Conservation (phyloP, 1,140 invertebrate genomes). For the Drosophila eugracilis region DNA sequence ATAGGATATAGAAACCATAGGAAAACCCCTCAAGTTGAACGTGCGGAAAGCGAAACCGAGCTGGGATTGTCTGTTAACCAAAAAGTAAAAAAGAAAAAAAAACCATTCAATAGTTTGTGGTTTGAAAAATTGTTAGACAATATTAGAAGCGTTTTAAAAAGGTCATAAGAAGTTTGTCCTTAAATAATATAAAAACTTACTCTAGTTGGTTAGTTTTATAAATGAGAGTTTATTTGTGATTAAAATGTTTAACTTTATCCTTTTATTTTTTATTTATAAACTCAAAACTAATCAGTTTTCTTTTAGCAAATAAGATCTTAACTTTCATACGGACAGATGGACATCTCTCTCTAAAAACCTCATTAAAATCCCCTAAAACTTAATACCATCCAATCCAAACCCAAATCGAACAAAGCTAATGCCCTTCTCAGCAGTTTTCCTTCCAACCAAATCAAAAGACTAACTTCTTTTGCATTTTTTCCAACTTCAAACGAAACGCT, state of each 20-base stretch:
- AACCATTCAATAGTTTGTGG: not conserved
- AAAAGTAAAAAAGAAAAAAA: no score
- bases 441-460: not conserved
- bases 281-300: no score
- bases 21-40: not conserved
- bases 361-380: not conserved
- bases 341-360: not conserved
- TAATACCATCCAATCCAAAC: not conserved
- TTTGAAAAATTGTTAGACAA: conserved; percentile 5
- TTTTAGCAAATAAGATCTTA: no score
- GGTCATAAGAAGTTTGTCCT: no score
- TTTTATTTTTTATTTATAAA: no score
- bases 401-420: not conserved
- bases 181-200: no score
- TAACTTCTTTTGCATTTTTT: conserved; percentile 5
- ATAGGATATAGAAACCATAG: not conserved
- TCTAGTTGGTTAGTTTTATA: no score
- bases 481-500: conserved; percentile 35
- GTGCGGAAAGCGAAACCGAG: not conserved
- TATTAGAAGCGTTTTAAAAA: not conserved
- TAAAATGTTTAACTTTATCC: no score
- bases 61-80: not conserved
- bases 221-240: no score
- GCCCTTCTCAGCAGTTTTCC: not conserved
- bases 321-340: no score